Evolutionary conservation across 2,888 invertebrate genomes (phyloP).

Genomic region (Amphipyra berbera): DNA sequence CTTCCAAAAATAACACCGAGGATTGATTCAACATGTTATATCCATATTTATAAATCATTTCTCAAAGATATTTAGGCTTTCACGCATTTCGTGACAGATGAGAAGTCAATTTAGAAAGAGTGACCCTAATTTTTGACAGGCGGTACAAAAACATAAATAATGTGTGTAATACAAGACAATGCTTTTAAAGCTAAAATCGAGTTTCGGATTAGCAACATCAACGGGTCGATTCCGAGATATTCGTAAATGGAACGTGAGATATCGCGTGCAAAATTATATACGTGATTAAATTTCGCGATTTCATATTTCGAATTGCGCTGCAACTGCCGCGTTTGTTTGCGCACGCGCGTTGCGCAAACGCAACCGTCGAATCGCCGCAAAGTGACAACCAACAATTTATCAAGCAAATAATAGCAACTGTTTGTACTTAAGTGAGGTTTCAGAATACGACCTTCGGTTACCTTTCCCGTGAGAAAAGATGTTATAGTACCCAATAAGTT

Average conservation of each 20-base stretch:
- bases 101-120: conserved; percentile 47
- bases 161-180: conserved; percentile 44
- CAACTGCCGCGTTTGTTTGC: conserved; percentile 65
- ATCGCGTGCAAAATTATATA: conserved; percentile 71
- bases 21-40: conserved; percentile 26
- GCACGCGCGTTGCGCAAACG: conserved; percentile 68
- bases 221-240: conserved; percentile 62
- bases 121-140: conserved; percentile 51
- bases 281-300: conserved; percentile 78
- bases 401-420: conserved; percentile 68
- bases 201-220: conserved; percentile 43
- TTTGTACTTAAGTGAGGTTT: conserved; percentile 49
- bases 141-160: conserved; percentile 42
- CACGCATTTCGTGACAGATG: conserved; percentile 25
- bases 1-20: conserved; percentile 29
- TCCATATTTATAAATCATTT: conserved; percentile 35
- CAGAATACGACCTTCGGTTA: conserved; percentile 62
- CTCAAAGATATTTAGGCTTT: conserved; percentile 31
- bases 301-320: conserved; percentile 68
- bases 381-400: conserved; percentile 75
- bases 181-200: conserved; percentile 45
- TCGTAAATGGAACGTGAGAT: conserved; percentile 75
- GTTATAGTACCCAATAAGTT: conserved; percentile 47
- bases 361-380: conserved; percentile 55
- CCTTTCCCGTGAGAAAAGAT: conserved; percentile 73